Evolutionary conservation across 1,140 invertebrate species (phyloP).

Genomic region (Gonatopus flavifemur): DNA sequence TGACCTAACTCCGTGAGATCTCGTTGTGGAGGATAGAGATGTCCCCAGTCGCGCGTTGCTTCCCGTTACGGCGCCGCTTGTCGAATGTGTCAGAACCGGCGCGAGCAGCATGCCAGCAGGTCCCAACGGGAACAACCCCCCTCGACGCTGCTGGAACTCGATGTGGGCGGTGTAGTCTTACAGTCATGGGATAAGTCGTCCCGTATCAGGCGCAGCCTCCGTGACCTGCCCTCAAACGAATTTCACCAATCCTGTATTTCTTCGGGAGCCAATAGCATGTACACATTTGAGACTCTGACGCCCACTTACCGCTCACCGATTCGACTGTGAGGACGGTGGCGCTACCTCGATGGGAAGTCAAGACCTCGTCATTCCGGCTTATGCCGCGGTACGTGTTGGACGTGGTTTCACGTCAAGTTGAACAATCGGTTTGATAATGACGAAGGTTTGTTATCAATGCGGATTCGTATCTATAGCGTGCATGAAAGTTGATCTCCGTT

Average conservation of each 20-base stretch:
- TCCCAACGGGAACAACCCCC: slow-evolving; percentile 53
- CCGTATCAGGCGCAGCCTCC: slow-evolving; percentile 16
- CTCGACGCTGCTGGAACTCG: slow-evolving; percentile 18
- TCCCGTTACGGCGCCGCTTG: slow-evolving; percentile 59
- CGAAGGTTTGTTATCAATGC: too few species aligned
- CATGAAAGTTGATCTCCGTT: too few species aligned
- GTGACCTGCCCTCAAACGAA: slow-evolving; percentile 10
- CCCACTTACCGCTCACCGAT: slow-evolving; percentile 19
- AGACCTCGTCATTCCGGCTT: slow-evolving; percentile 45
- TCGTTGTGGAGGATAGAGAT: too few species aligned
- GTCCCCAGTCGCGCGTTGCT: slow-evolving; percentile 58
- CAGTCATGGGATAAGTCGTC: too few species aligned
- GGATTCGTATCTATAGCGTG: too few species aligned
- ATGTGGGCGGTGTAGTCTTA: slow-evolving; percentile 31
- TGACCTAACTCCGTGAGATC: too few species aligned
- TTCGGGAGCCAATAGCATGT: slow-evolving; percentile 23
- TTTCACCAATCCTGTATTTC: slow-evolving; percentile 32
- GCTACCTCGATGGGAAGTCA: slow-evolving; percentile 33
- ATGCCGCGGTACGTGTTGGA: slow-evolving; percentile 32
- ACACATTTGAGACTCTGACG: slow-evolving; percentile 12
- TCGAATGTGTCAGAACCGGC: slow-evolving; percentile 58
- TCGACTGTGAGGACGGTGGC: slow-evolving; percentile 46
- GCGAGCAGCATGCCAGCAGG: slow-evolving; percentile 48
- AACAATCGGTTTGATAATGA: too few species aligned
- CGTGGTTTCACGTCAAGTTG: too few species aligned